Evolutionary conservation across 2,113 vertebrate genomes (phyloP).

Genomic region (Alligator mississippiensis): DNA sequence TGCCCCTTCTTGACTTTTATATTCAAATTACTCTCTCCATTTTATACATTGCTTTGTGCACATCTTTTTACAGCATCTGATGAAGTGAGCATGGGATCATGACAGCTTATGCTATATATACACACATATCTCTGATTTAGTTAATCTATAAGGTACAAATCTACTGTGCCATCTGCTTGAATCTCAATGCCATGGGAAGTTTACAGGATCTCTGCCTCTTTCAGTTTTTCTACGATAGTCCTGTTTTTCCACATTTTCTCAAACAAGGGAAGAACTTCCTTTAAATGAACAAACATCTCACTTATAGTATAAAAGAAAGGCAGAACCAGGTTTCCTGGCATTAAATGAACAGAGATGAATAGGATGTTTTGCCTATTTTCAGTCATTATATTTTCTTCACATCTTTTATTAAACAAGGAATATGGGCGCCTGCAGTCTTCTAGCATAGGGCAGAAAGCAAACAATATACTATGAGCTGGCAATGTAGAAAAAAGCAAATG

Average conservation of each 20-base stretch:
- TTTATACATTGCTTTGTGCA: too few relatives aligned
- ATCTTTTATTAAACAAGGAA: constrained; percentile 17
- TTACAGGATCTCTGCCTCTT: neutral
- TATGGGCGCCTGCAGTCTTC: neutral
- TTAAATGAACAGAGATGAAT: neutral
- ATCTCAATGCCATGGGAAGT: neutral
- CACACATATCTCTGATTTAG: too few relatives aligned
- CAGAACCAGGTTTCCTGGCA: neutral
- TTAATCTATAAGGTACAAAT: too few relatives aligned
- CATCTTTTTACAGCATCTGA: too few relatives aligned
- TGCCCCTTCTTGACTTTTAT: too few relatives aligned
- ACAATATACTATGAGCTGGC: neutral
- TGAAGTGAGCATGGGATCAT: too few relatives aligned
- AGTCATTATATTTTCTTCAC: neutral
- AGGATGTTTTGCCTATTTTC: neutral
- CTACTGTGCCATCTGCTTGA: neutral
- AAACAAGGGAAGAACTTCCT: neutral
- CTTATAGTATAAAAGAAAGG: neutral
- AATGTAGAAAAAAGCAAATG: neutral
- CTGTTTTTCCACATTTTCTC: neutral
- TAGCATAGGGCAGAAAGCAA: constrained; percentile 2
- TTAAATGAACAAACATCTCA: neutral
- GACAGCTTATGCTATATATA: too few relatives aligned
- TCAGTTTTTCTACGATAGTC: neutral
- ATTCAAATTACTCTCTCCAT: too few relatives aligned